phyloP scores from a whole-genome alignment of 2,888 invertebrate species.

The Hoplodrina blanda region DNA sequence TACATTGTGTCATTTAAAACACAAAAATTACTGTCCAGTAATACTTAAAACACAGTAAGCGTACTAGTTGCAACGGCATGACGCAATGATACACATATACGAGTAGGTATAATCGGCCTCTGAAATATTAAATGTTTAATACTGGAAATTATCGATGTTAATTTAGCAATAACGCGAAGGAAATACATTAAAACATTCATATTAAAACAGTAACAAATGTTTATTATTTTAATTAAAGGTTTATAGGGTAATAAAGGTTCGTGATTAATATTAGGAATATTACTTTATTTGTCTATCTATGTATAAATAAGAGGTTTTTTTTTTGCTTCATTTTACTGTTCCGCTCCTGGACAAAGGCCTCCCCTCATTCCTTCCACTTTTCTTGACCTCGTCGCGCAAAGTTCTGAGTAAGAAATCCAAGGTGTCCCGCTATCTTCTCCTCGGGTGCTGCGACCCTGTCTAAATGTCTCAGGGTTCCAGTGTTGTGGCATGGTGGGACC shows the following conservation, averaged over 20 bases:
- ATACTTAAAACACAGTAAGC: not conserved
- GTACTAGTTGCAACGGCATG: not conserved
- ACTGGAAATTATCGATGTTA: not conserved
- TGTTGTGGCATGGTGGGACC: too few species aligned
- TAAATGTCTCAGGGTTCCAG: too few species aligned
- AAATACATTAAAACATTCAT: constrained; percentile 15
- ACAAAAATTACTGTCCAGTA: not conserved
- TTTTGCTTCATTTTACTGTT: too few species aligned
- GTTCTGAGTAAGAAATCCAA: too few species aligned
- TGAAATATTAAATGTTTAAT: constrained; percentile 7
- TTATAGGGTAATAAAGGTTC: not conserved
- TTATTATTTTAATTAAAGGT: constrained; percentile 12
- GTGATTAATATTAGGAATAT: not conserved
- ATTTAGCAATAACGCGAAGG: constrained; percentile 26
- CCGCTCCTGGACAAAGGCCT: too few species aligned
- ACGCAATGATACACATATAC: not conserved
- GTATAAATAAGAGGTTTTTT: not conserved
- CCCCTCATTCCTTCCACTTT: too few species aligned
- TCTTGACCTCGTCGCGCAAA: too few species aligned
- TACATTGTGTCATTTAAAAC: not conserved
- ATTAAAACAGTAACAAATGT: constrained; percentile 24
- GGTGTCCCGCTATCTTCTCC: too few species aligned
- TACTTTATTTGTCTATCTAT: not conserved
- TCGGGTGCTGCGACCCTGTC: too few species aligned
- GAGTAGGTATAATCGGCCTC: not conserved